These are phyloP conservation scores for Varecia variegata DNA, from an alignment of 2,797 vertebrate genomes.

Conservation along the genomic window DNA sequence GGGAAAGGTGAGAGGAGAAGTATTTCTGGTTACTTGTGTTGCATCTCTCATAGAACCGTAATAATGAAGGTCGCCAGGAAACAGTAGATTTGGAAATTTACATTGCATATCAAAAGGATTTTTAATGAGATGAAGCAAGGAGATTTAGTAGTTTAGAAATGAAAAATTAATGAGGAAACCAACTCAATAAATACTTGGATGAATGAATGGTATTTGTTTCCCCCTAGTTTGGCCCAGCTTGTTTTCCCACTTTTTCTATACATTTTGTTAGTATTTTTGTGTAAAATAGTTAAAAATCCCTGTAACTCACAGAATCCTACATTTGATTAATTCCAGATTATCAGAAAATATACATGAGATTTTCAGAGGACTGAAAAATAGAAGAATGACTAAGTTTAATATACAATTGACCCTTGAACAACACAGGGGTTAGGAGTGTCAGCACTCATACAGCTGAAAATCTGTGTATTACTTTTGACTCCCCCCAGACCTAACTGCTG, in stretches of 20 bases:
- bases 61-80: not conserved
- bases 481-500: not conserved
- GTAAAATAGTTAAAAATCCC: slow-evolving; percentile 4
- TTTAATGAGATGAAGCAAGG: not conserved
- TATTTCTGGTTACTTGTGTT: not conserved
- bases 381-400: slow-evolving; percentile 15
- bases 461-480: not conserved
- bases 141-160: not conserved
- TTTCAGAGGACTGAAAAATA: slow-evolving; percentile 26
- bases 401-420: not conserved
- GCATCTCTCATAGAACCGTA: not conserved
- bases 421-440: not conserved
- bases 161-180: not conserved
- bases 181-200: not conserved
- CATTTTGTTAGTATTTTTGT: slow-evolving; percentile 9
- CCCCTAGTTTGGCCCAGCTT: not conserved
- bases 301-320: not conserved
- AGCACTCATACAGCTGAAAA: not conserved
- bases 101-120: not conserved
- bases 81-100: not conserved
- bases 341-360: not conserved
- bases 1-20: not conserved
- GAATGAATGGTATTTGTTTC: not conserved
- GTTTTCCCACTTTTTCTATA: not conserved
- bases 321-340: slow-evolving; percentile 21